A percentile compares a stretch with the other conserved stretches of the same genome.
Evolutionary conservation across 2,888 invertebrate genomes (phyloP).

Genomic region (Lepas anatifera): DNA sequence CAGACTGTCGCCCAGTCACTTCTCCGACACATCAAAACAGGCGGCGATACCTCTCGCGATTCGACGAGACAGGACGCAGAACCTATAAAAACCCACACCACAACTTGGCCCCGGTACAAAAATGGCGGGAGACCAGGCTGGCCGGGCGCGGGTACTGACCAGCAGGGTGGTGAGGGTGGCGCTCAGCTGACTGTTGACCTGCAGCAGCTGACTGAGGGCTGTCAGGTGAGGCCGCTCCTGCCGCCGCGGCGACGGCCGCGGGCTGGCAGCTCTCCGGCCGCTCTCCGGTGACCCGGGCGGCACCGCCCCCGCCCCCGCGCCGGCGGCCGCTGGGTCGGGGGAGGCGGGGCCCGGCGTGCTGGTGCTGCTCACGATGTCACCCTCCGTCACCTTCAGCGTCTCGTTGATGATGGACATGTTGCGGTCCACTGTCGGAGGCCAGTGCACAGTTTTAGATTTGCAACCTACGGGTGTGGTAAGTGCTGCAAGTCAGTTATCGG

Average conservation of each 20-base stretch:
- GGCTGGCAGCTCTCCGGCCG: background rate
- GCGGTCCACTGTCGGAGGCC: constrained; percentile 20
- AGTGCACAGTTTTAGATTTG: too few species aligned
- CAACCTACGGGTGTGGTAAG: too few species aligned
- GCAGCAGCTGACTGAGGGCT: background rate
- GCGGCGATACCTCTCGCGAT: too few species aligned
- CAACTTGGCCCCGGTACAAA: too few species aligned
- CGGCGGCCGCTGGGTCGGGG: constrained; percentile 10
- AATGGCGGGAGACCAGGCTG: too few species aligned
- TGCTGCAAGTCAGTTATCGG: too few species aligned
- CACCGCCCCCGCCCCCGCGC: too few species aligned
- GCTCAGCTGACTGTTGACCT: constrained; percentile 10
- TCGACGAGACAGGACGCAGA: too few species aligned
- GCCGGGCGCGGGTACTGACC: constrained; percentile 38
- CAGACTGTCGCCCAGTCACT: too few species aligned
- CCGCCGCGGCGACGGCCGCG: background rate
- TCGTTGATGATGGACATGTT: constrained; percentile 24
- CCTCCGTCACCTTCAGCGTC: constrained; percentile 28
- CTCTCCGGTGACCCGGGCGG: too few species aligned
- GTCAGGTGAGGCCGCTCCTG: background rate
- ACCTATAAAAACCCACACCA: too few species aligned
- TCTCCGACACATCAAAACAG: too few species aligned
- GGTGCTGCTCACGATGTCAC: constrained; percentile 22
- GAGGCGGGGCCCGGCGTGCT: constrained; percentile 22
- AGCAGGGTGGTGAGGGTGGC: constrained; percentile 48